Percentiles rank a stretch among this genome's conserved stretches.
phyloP scores from a whole-genome alignment of 1,140 invertebrate genomes.

The Aplysia californica region DNA sequence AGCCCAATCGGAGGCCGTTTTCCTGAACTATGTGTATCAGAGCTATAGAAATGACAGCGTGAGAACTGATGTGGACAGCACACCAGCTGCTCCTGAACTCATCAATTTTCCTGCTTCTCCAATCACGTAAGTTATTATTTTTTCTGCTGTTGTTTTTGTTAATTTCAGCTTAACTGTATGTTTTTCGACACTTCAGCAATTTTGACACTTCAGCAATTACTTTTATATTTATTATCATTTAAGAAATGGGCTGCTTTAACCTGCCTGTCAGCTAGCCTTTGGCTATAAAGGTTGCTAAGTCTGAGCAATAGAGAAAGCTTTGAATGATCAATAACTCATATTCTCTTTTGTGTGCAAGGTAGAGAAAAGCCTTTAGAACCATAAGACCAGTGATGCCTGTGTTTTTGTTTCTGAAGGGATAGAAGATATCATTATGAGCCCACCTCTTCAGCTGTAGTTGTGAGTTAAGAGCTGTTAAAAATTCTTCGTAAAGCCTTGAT shows the following conservation, averaged over 20 bases:
- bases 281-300: background rate
- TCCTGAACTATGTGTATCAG: slow-evolving; percentile 53
- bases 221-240: background rate
- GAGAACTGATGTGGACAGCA: slow-evolving; percentile 30
- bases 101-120: slow-evolving; percentile 39
- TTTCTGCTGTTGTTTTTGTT: background rate
- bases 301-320: background rate
- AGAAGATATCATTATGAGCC: too few relatives aligned
- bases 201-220: background rate
- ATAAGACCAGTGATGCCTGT: background rate
- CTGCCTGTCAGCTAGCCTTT: background rate
- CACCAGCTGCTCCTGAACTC: slow-evolving; percentile 37
- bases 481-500: too few relatives aligned
- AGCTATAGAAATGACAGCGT: slow-evolving; percentile 44
- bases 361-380: background rate
- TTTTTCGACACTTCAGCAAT: background rate
- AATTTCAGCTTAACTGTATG: background rate
- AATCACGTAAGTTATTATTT: slow-evolving; percentile 32
- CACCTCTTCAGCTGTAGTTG: too few relatives aligned
- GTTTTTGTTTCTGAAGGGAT: too few relatives aligned
- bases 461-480: too few relatives aligned
- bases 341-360: background rate
- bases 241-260: background rate
- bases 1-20: slow-evolving; percentile 47
- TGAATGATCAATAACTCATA: background rate